Base-by-base conservation (phyloP, 2,113 vertebrate species). In the Cinclus mexicanus region DNA sequence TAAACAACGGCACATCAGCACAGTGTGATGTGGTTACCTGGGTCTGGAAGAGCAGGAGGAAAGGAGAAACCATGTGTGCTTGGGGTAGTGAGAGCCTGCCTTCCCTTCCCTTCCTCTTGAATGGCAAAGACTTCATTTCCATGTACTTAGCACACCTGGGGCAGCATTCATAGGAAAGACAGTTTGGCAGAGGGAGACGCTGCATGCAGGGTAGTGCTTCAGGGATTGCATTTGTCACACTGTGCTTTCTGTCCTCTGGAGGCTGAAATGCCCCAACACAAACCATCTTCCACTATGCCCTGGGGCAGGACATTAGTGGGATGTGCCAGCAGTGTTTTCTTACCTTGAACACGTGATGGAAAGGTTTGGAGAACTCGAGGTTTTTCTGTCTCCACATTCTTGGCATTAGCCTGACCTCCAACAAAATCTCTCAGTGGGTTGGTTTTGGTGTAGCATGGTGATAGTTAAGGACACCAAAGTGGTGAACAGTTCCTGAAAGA, bases 1-100 rank as follows among this genome's bases (percentile, higher is more conserved):
- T 50, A 94, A 95, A 95, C 85, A 94, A 1, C 28, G 78, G 78
- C 77, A 31, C 63, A 28, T 63, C 42, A 37, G 89, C 67, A 11
- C 70, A 31, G 77, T 61, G 67, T 61, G 95, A 65, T 75, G 63
- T 9, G 2, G 23, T 26, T 93, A 65, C 91, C 91, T 90, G 87
- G 79, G 33, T 23, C 52, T 69, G 21, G 2, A 20, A 7, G 81
- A 26, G 50, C 56, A 80, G 25, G 50, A 26, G 44, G 49, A 55
- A 75, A 91, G 53, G 74, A 68, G 53, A 91, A 92, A 39, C 44
- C 20, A 2, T 33, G 70, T 65, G 35, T 86, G 83, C 56, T 50
- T 37, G 52, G 52, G 31, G 31, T 28, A 39, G 12, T 26, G 46
- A 47, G 56, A 84, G 15, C 33, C 47, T 78, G 70, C 33, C 35